Evolutionary conservation across 2,113 vertebrate species (phyloP), one percentile per base, ranked within the genome.

Genomic region (Erythrocercus mccallii): DNA sequence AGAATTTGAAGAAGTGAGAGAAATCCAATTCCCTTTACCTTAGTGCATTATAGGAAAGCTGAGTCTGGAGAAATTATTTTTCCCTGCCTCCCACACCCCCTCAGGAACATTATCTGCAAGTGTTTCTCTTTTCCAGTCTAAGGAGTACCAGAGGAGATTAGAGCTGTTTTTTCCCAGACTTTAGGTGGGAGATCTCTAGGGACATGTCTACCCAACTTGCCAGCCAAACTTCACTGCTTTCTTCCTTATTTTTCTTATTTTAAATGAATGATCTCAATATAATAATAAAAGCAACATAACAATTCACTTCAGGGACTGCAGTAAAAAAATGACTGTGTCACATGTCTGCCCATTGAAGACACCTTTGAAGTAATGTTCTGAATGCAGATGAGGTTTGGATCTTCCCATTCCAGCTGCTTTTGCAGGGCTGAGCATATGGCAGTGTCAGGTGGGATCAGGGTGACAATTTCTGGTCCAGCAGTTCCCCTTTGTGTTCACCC

Each of bases 61-160:
- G 60, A 88, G 65, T 40, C 21, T 78, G 51, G 91, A 86, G 56
- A 83, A 88, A 48, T 76, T 79, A 11, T 44, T 83, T 91, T 95
- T 56, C 83, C 28, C 30, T 86, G 58, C 71, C 64, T 93, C 86
- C 85, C 81, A 74, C 65, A 57, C 12, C 30, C 65, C 53, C 73
- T 81, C 42, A 76, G 86, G 89, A 89, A 33, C 73, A 65, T 70
- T 81, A 92, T 74, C 96, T 97, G 93, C 89, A 96, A 84, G 35
- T 64, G 65, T 44, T 96, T 88, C 87, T 94, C 60, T 78, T 84
- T 83, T 78, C 38, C 53, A 89, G 73, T 33, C 69, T 71, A 4
- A 70, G 44, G 61, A 76, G 65, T 76, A 78, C 20, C 57, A 16
- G 74, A 60, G 83, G 33, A 79, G 73, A 85, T 90, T 53, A 69